Evolutionary conservation across 2,888 invertebrate genomes (phyloP), one percentile per base, ranked within the genome.

Genomic region (Cristatella mucedo): DNA sequence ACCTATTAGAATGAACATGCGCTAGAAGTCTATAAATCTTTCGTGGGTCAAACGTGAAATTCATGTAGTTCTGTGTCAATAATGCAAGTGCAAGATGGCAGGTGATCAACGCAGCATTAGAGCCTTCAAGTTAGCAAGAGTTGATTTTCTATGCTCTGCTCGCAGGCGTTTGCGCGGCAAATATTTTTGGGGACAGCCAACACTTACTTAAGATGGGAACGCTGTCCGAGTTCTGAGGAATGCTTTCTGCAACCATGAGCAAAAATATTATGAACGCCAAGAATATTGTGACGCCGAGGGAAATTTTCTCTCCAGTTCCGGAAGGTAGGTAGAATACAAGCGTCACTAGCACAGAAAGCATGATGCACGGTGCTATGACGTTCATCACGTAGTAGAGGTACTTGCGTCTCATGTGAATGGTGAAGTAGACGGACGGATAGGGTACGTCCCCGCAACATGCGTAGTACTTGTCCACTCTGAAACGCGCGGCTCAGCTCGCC

Each of bases 271-370:
- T 51, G 43, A 54, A 56, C 21, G 55, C 48, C 20, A 56, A 48
- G 4, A 57, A 48, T 9, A 57, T 53, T n/a, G 56, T 56, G 32
- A 56, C 51, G n/a, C 56, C 56, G 4, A 56, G 51, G 5, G 55
- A 53, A 11, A 56, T 50, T 44, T 55, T 55, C 43, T 56, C 56
- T 1, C 55, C 55, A 9, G 53, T 49, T 33, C 56, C 56, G 5
- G 56, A 54, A 11, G 56, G 56, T 30, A 56, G 45, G 36, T 51
- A 54, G 39, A 56, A 56, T 21, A 53, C 56, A 13, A 56, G 44
- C 45, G 54, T 44, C 16, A 55, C 53, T 13, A 56, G 48, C 2
- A 50, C 44, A 18, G 54, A 56, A 42, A 56, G 49, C 42, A 56
- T 41, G 21, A 56, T 40, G 38, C 56, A 57, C 6, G 56, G 56